Conservation (phyloP, 1,140 invertebrate species). For the Drosophila sp. region DNA sequence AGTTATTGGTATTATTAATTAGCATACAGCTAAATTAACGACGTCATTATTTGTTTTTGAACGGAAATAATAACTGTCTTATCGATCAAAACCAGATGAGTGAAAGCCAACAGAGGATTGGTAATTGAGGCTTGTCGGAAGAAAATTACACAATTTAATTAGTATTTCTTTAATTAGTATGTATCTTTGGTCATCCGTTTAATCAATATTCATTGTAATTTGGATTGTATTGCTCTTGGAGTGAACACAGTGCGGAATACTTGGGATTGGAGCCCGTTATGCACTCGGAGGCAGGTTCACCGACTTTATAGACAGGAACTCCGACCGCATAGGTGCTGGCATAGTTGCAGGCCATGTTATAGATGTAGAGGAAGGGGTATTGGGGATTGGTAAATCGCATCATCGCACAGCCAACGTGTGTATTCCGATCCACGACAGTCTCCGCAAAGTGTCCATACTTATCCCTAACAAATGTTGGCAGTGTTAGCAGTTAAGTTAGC, state of each 20-base stretch:
- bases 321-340: constrained; percentile 75
- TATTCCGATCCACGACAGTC: constrained; percentile 75
- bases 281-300: constrained; percentile 73
- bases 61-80: constrained; percentile 52
- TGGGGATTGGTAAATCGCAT: constrained; percentile 75
- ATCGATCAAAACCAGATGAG: constrained; percentile 42
- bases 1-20: too few relatives aligned
- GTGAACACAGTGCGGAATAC: constrained; percentile 69
- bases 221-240: constrained; percentile 71
- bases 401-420: constrained; percentile 81
- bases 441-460: constrained; percentile 81
- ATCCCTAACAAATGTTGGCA: constrained; percentile 45
- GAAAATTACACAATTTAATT: constrained; percentile 11
- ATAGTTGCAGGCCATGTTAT: constrained; percentile 82
- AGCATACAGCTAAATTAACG: constrained; percentile 53
- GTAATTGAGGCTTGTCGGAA: constrained; percentile 18
- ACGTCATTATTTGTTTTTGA: constrained; percentile 37
- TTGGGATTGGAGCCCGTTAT: constrained; percentile 67
- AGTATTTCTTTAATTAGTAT: background rate
- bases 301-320: constrained; percentile 70
- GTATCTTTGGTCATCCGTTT: constrained; percentile 48
- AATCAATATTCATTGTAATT: constrained; percentile 65
- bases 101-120: constrained; percentile 27
- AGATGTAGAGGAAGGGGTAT: constrained; percentile 79
- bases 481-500: background rate